Conservation (phyloP, 2,888 invertebrate genomes). For the Gymnosoma rotundatum region DNA sequence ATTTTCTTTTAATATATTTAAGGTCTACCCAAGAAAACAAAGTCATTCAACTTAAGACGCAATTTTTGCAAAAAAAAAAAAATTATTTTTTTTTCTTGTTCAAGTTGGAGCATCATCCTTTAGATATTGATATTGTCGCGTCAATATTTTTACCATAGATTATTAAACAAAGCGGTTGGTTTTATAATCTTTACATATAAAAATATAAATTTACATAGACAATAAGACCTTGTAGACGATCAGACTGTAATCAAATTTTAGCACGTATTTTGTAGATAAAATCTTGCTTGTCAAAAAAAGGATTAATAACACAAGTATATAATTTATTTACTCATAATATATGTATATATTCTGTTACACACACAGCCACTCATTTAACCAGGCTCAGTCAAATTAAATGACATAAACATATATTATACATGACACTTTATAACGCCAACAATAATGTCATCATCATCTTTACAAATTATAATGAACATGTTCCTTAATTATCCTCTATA, state of each 20-base stretch:
- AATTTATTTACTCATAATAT: conserved; percentile 17
- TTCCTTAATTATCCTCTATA: conserved; percentile 16
- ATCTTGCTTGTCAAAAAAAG: conserved; percentile 42
- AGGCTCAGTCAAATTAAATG: background rate
- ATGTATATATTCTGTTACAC: background rate
- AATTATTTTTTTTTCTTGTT: background rate
- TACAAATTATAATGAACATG: conserved; percentile 31
- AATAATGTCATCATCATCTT: conserved; percentile 28
- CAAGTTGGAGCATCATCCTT: too few species aligned
- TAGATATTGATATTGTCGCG: too few species aligned
- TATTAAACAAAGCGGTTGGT: background rate
- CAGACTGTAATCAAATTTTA: conserved; percentile 35
- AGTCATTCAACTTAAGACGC: background rate
- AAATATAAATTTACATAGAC: background rate
- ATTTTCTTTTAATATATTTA: background rate
- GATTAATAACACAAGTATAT: conserved; percentile 47
- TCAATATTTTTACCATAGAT: too few species aligned
- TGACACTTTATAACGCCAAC: conserved; percentile 32
- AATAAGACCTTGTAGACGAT: background rate
- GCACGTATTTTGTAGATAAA: conserved; percentile 47
- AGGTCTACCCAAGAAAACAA: background rate
- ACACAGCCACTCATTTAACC: background rate
- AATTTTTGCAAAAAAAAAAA: background rate
- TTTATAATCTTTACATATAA: background rate
- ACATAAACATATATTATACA: conserved; percentile 40